Conservation (phyloP, 2,888 invertebrate species). For the Oligia latruncula region DNA sequence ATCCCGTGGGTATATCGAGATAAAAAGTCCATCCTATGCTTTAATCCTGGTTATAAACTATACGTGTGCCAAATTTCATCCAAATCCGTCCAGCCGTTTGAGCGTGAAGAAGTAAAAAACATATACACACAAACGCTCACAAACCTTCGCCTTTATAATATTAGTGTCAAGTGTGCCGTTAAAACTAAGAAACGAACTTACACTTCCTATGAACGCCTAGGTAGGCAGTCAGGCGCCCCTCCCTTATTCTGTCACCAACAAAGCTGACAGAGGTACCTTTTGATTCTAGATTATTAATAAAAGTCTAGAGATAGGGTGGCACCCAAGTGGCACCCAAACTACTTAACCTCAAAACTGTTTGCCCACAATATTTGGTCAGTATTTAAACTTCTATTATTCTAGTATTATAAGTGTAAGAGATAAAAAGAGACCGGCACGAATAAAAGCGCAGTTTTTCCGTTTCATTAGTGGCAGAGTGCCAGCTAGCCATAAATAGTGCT, state of each 20-base stretch:
- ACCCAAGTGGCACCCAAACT: slow-evolving; percentile 2
- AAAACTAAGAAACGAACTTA: neutral
- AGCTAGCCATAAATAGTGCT: slow-evolving; percentile 48
- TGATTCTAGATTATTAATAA: neutral
- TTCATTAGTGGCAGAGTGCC: slow-evolving; percentile 60
- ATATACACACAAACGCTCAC: too few species aligned
- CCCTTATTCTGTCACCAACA: neutral
- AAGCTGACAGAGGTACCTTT: neutral
- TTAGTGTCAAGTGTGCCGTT: neutral
- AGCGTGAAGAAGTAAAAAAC: too few species aligned
- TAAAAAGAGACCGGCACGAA: slow-evolving; percentile 35
- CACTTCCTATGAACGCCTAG: neutral
- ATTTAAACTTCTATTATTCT: slow-evolving; percentile 21
- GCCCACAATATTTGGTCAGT: slow-evolving; percentile 16
- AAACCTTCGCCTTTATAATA: too few species aligned
- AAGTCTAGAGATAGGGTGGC: neutral
- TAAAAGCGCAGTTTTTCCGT: slow-evolving; percentile 45
- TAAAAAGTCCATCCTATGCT: too few species aligned
- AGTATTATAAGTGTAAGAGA: slow-evolving; percentile 11
- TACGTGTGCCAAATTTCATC: too few species aligned
- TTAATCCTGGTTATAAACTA: too few species aligned
- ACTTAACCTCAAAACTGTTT: neutral
- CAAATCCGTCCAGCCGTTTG: too few species aligned
- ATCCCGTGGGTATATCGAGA: too few species aligned
- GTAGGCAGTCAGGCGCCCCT: neutral